A percentile compares a stretch with the other conserved stretches of the same genome.
Conservation (phyloP, 1,140 invertebrate genomes). For the Drosophila orosa region DNA sequence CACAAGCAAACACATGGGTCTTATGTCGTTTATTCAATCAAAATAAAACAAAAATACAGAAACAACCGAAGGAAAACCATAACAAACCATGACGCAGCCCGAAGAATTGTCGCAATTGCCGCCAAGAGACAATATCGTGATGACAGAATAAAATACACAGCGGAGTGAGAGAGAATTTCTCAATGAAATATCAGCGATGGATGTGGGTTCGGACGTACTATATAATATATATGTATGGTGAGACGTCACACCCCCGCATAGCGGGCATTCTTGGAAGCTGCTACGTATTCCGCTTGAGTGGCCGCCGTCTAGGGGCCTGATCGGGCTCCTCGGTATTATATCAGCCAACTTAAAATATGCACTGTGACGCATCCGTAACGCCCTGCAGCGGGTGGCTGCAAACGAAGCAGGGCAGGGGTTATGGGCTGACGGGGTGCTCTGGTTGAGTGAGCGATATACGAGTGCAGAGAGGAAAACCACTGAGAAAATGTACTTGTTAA, state of each 20-base stretch:
- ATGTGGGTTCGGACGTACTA: slow-evolving; percentile 14
- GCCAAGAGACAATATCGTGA: slow-evolving; percentile 16
- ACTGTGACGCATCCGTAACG: slow-evolving; percentile 69
- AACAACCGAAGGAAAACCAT: slow-evolving; percentile 24
- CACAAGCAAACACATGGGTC: slow-evolving; percentile 56
- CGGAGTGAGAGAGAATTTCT: slow-evolving; percentile 48
- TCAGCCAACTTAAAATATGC: slow-evolving; percentile 75
- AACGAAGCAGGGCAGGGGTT: neutral
- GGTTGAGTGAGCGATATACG: slow-evolving; percentile 53
- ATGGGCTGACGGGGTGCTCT: slow-evolving; percentile 4
- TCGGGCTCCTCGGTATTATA: slow-evolving; percentile 52
- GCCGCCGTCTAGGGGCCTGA: slow-evolving; percentile 49
- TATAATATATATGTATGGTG: slow-evolving; percentile 5
- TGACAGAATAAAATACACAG: slow-evolving; percentile 32
- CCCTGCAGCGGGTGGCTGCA: slow-evolving; percentile 16
- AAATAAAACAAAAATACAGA: slow-evolving; percentile 22
- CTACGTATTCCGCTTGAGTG: slow-evolving; percentile 52
- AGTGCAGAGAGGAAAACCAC: slow-evolving; percentile 3
- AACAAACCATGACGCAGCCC: slow-evolving; percentile 72
- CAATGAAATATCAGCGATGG: slow-evolving; percentile 71
- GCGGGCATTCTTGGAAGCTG: slow-evolving; percentile 70
- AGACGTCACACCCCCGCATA: slow-evolving; percentile 70
- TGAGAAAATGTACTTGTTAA: neutral
- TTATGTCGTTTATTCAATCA: slow-evolving; percentile 30
- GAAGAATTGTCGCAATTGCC: slow-evolving; percentile 75